Evolutionary conservation across 2,888 invertebrate genomes (phyloP), one percentile per base, ranked within the genome.

Genomic region (Zygothrica quintamaculata): DNA sequence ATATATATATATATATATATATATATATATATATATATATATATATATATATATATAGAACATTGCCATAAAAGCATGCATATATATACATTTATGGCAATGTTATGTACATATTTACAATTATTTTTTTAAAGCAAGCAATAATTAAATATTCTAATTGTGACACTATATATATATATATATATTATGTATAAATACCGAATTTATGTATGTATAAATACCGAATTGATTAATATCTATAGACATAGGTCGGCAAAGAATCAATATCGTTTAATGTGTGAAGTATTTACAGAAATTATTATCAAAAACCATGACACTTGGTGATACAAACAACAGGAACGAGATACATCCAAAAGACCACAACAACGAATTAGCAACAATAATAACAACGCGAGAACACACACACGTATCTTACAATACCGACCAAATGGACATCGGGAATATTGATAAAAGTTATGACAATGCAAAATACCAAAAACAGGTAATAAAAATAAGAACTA

Each of bases 271-370:
- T 3, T 3, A 22, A 22, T 11, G 6, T 3, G 6, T 26, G n/a
- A n/a, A n/a, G n/a, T 48, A 9, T 18, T 51, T 66, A 9, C 26
- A 65, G 59, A 7, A 18, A 53, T 29, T 9, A 33, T 26, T 25
- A n/a, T 52, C 4, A 29, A 25, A 64, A 50, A 53, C 11, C 31
- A 88, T 88, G 89, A 86, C 88, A 57, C 74, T 88, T 44, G 88
- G 77, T 50, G 85, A 88, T 43, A 75, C 73, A 52, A 75, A 88
- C 57, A 87, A 77, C 67, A 84, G 80, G 52, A 79, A 72, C 46
- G 76, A 81, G 58, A 62, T 77, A 18, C 29, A 72, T 16, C 33
- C 65, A 33, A 77, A 73, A 40, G 69, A 56, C 62, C 69, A 55
- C 9, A 26, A 22, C 31, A 7, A 11, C 52, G 66, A 71, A 39